Conservation (phyloP, 2,113 vertebrate genomes). For the Tyrannus savana region DNA sequence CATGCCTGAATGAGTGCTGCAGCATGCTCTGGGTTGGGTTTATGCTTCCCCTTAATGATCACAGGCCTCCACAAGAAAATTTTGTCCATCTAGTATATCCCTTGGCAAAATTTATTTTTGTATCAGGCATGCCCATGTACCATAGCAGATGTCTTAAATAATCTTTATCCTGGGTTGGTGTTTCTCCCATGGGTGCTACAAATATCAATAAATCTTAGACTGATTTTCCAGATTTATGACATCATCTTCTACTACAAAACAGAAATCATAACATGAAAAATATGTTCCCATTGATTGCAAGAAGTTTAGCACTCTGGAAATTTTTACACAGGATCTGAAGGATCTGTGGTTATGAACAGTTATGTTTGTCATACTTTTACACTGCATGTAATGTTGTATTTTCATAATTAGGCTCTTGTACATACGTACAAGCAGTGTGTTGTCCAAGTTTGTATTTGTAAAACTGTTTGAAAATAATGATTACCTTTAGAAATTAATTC, state of each 20-base stretch:
- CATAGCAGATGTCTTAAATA: neutral
- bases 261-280: conserved; percentile 23
- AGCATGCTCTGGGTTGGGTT: neutral
- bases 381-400: neutral
- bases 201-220: neutral
- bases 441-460: neutral
- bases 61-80: neutral
- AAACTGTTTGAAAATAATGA: neutral
- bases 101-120: neutral
- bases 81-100: neutral
- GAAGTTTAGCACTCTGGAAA: conserved; percentile 12
- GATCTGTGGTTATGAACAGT: neutral
- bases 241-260: conserved; percentile 9
- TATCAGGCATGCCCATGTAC: neutral
- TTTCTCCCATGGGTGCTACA: neutral
- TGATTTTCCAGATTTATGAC: neutral
- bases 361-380: neutral
- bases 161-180: neutral
- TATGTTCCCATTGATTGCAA: neutral
- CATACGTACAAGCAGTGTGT: neutral
- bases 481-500: neutral
- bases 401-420: neutral
- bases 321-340: neutral
- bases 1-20: neutral
- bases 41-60: conserved; percentile 25